These are phyloP conservation scores for Apeltes quadracus DNA, from an alignment of 2,113 vertebrate species.

Conservation along the genomic window DNA sequence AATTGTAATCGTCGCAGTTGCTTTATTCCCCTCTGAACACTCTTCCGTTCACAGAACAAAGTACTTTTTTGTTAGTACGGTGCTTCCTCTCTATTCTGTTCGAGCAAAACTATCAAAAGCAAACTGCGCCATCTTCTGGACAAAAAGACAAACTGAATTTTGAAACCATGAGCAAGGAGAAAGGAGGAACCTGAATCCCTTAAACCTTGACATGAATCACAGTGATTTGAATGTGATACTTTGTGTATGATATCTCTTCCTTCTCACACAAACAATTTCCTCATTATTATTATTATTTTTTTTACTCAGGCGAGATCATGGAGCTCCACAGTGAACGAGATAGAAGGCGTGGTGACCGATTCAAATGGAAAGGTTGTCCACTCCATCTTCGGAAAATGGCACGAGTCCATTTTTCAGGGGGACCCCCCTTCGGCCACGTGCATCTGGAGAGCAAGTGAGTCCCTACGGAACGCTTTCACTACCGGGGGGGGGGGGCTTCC, in stretches of 20 bases:
- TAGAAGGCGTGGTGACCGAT: slow-evolving; percentile 91
- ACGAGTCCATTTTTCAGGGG: slow-evolving; percentile 92
- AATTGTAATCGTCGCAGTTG: neutral
- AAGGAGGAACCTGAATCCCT: neutral
- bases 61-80: neutral
- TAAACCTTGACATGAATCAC: neutral
- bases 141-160: slow-evolving; percentile 1
- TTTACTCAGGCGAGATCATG: slow-evolving; percentile 85
- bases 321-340: slow-evolving; percentile 89
- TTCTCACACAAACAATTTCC: neutral
- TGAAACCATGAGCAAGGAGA: neutral
- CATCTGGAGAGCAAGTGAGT: slow-evolving; percentile 95
- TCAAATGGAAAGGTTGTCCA: slow-evolving; percentile 85
- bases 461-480: neutral
- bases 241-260: neutral
- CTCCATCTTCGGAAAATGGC: slow-evolving; percentile 94
- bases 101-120: neutral
- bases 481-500: neutral
- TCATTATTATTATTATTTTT: no score
- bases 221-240: neutral
- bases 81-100: neutral
- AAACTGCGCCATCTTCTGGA: slow-evolving; percentile 53
- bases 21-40: neutral
- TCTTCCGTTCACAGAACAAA: neutral
- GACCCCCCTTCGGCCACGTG: slow-evolving; percentile 87